Base-by-base conservation (phyloP, 1,140 invertebrate species). In the Diabrotica virgifera region DNA sequence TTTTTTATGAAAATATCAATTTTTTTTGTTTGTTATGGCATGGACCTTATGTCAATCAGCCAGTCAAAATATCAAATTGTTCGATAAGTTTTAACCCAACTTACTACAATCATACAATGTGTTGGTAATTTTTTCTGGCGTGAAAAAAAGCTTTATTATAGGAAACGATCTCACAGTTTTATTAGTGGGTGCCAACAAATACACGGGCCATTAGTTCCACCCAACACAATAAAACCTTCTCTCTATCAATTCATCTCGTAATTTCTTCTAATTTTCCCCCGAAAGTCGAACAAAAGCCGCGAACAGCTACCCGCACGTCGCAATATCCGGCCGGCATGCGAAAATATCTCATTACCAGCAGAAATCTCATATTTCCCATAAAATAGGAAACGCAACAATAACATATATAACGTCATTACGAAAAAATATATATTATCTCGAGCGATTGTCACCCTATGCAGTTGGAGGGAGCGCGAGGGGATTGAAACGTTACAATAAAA, bases 401-500 rank as follows among this genome's bases (percentile, higher is more conserved):
- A 66, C 64, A 62, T 36, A 63, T 66, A 57, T 63, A 66, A 56
- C 55, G 62, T 66, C 62, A 62, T 62, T 62, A 62, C 60, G 46
- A 54, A 62, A 62, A 62, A 62, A 62, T 62, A 62, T 62, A 35
- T 11, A 13, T 37, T 58, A 14, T 10, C 58, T 54, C 35, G 52
- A 35, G 14, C 60, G 51, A 62, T 53, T 24, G 60, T 14, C 51
- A 54, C 60, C 51, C 60, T 54, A 50, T 38, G 59, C 59, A 52
- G 36, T 24, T 35, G 8, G 53, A 24, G 24, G 24, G 14, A 35
- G 24, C 9, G 57, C 46, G 46, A 4, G 67, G 71, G 74, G 72
- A 77, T 76, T 77, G 76, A 76, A 77, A 69, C 70, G 74, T 73
- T 73, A 78, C 76, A 78, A 78, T 78, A 77, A 76, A 77, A 77